phyloP scores from a whole-genome alignment of 2,113 vertebrate genomes.

The Prolemur simus region DNA sequence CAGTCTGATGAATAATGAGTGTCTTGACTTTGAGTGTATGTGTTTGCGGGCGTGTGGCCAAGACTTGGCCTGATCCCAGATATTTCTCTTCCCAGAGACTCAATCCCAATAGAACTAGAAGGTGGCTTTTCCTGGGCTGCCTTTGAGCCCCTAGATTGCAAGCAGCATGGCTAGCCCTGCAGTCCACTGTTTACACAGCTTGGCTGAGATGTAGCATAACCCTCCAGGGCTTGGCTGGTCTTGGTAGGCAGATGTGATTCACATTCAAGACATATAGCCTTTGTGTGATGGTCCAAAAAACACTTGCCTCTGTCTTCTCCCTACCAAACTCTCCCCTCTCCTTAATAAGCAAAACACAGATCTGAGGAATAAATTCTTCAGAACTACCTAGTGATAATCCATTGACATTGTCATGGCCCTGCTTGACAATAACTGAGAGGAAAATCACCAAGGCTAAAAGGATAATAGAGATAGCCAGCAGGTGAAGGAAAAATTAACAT shows the following conservation, averaged over 20 bases:
- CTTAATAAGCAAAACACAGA: background rate
- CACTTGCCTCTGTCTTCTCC: background rate
- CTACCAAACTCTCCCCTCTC: background rate
- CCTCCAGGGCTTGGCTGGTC: background rate
- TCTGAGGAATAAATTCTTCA: background rate
- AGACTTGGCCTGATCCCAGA: background rate
- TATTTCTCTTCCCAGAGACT: background rate
- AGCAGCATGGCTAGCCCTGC: too few species aligned
- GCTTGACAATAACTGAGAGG: background rate
- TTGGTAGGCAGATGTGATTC: background rate
- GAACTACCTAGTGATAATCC: background rate
- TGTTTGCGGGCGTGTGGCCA: background rate
- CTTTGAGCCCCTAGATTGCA: background rate
- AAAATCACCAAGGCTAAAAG: background rate
- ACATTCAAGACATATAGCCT: background rate
- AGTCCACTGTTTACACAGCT: background rate
- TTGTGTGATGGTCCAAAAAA: background rate
- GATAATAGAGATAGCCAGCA: background rate
- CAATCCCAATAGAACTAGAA: background rate
- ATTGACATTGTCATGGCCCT: background rate
- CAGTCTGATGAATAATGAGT: background rate
- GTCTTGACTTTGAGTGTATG: background rate
- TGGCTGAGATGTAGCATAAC: background rate
- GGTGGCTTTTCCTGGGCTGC: background rate
- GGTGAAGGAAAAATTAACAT: background rate